These are phyloP conservation scores for Drosophila nigrodunni DNA, from an alignment of 1,140 invertebrate genomes.

Conservation along the genomic window DNA sequence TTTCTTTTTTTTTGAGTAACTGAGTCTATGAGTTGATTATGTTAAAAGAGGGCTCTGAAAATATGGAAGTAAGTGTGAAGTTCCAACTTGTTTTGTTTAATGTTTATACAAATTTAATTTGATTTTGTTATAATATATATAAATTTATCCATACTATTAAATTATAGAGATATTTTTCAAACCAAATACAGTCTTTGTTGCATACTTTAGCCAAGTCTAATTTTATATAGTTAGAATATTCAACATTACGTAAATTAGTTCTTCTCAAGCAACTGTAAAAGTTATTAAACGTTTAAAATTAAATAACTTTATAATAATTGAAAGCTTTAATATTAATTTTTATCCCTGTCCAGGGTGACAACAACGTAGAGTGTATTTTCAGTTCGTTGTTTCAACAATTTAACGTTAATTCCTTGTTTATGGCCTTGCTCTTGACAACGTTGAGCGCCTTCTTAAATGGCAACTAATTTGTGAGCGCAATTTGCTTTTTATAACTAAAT, in stretches of 20 bases:
- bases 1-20: not conserved
- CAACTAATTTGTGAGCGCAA: conserved; percentile 78
- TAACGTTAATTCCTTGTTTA: conserved; percentile 48
- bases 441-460: conserved; percentile 70
- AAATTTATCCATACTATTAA: not conserved
- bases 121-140: not conserved
- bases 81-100: not conserved
- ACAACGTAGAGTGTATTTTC: conserved; percentile 11
- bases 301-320: too few species aligned
- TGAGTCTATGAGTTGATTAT: not conserved
- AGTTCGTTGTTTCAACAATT: conserved; percentile 11
- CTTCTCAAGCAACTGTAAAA: too few species aligned
- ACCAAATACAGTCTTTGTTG: too few species aligned
- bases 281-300: too few species aligned
- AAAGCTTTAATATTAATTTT: too few species aligned
- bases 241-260: too few species aligned
- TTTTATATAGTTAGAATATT: too few species aligned
- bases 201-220: too few species aligned
- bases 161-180: not conserved
- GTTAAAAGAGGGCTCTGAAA: not conserved
- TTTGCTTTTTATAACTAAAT: conserved; percentile 81
- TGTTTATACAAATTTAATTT: not conserved
- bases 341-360: too few species aligned
- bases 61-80: not conserved
- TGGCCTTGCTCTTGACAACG: conserved; percentile 58